Percentiles rank a stretch among this genome's conserved stretches.
Conservation (phyloP, 2,888 invertebrate species). For the Meganola albula region DNA sequence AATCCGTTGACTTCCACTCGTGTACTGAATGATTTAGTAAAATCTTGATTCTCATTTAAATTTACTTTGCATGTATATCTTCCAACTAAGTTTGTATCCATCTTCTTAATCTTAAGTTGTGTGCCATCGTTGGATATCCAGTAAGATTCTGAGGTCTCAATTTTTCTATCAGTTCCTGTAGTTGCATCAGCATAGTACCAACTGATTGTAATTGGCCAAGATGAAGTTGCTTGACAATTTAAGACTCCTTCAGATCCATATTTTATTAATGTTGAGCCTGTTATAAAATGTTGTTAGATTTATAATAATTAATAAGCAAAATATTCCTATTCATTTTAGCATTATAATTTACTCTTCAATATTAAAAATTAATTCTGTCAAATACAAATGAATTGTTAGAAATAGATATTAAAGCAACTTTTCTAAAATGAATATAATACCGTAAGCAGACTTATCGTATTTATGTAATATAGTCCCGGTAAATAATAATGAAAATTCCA, state of each 20-base stretch:
- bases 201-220: background rate
- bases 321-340: too few relatives aligned
- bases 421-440: too few relatives aligned
- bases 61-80: background rate
- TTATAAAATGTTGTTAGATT: background rate
- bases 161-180: background rate
- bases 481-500: too few relatives aligned
- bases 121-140: background rate
- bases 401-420: too few relatives aligned
- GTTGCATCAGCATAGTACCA: background rate
- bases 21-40: background rate
- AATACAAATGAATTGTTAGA: too few relatives aligned
- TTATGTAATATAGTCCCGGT: too few relatives aligned
- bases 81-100: background rate
- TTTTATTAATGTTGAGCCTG: slow-evolving; percentile 10
- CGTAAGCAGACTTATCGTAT: too few relatives aligned
- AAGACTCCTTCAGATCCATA: slow-evolving; percentile 13
- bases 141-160: background rate
- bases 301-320: too few relatives aligned
- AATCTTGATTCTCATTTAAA: background rate
- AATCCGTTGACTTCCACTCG: background rate
- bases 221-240: background rate
- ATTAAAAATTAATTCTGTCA: too few relatives aligned
- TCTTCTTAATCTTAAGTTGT: background rate
- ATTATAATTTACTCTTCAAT: too few relatives aligned